Evolutionary conservation across 53 echinoderm and acorn worm species (phyloP), one percentile per base, ranked within the genome.

Genomic region (Astropecten irregularis): DNA sequence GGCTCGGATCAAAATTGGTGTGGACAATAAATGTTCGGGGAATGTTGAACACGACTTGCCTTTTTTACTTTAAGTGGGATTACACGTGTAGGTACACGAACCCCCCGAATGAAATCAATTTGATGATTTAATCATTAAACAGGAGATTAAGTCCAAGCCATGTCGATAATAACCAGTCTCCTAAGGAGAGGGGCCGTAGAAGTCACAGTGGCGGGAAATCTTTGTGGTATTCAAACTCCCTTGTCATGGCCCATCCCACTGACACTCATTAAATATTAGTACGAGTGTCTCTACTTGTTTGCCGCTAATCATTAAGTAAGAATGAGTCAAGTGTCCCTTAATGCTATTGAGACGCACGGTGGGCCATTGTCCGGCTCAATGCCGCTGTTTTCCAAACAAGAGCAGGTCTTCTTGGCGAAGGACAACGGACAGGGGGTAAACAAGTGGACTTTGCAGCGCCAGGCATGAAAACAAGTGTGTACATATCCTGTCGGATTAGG

Each of bases 111-210:
- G 18, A 73, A 35, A 53, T 21, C 52, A 4, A 21, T 53, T 54
- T 73, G 73, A 73, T 73, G 50, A 71, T 29, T 51, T 51, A 50
- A 71, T 71, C 71, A 71, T 50, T 71, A 71, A 71, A 71, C 49
- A 71, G 71, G 52, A 50, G 71, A 50, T 50, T 71, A 49, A 69
- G 62, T 2, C 42, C 6, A 11, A 11, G 42, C 42, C 42, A 42
- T 8, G 6, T 42, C 42, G 42, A 8, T 11, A 11, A 42, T 42
- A 42, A n/a, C n/a, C n/a, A n/a, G n/a, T n/a, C n/a, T n/a, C n/a
- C n/a, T n/a, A n/a, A n/a, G n/a, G n/a, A n/a, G n/a, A n/a, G n/a
- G n/a, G n/a, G n/a, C n/a, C n/a, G n/a, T n/a, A n/a, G n/a, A n/a
- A n/a, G n/a, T n/a, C n/a, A n/a, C n/a, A n/a, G n/a, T 42, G 42